These are phyloP conservation scores for Sphinx pinastri DNA, from an alignment of 2,888 invertebrate species.

Conservation along the genomic window DNA sequence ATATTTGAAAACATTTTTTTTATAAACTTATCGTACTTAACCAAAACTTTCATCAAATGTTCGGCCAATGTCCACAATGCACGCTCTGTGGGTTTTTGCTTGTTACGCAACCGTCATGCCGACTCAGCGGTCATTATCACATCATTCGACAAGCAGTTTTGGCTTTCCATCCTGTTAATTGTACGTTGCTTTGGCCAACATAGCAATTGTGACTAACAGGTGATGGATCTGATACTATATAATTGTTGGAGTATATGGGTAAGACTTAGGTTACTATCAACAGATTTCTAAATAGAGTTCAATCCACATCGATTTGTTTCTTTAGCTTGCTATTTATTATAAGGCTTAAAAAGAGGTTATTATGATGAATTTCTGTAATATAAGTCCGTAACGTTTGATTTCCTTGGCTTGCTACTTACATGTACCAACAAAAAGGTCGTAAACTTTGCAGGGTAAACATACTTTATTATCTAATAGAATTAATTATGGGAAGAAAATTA, in stretches of 20 bases:
- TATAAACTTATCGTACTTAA: neutral
- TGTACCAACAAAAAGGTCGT: neutral
- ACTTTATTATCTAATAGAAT: slow-evolving; percentile 8
- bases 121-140: slow-evolving; percentile 64
- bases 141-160: slow-evolving; percentile 34
- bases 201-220: neutral
- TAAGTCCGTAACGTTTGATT: neutral
- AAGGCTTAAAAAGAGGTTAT: too few species aligned
- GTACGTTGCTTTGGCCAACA: neutral
- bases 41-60: slow-evolving; percentile 27
- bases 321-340: too few species aligned
- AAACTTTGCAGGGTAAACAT: neutral
- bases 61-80: slow-evolving; percentile 37
- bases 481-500: slow-evolving; percentile 3
- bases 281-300: too few species aligned
- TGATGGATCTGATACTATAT: too few species aligned
- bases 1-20: too few species aligned
- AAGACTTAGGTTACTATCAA: too few species aligned
- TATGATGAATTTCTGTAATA: too few species aligned
- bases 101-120: slow-evolving; percentile 53
- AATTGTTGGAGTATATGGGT: too few species aligned
- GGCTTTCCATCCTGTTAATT: slow-evolving; percentile 28
- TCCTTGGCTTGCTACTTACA: neutral
- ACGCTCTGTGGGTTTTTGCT: slow-evolving; percentile 43
- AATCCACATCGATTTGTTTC: too few species aligned